phyloP scores from a whole-genome alignment of 2,797 vertebrate genomes.

The Falco rusticolus region DNA sequence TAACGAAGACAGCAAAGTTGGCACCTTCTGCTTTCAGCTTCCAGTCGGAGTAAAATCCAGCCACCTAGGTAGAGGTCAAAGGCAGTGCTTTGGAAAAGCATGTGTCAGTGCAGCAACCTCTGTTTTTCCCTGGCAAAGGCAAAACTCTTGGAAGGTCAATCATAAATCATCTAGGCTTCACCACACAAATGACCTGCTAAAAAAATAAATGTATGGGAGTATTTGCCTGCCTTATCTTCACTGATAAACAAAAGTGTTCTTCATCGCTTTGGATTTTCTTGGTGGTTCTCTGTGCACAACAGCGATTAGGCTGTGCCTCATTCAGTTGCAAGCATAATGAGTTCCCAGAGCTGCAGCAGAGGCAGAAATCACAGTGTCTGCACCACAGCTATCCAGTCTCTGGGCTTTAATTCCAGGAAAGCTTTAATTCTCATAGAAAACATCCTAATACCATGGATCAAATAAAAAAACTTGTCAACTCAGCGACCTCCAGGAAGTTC shows the following conservation, averaged over 20 bases:
- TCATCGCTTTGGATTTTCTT: background rate
- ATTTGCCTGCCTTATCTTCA: background rate
- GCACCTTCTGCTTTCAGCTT: background rate
- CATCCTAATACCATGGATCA: background rate
- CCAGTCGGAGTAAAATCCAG: background rate
- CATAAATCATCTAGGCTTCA: background rate
- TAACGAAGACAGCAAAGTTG: background rate
- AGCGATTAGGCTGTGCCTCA: accelerated
- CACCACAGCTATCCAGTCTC: background rate
- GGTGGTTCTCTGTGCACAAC: background rate
- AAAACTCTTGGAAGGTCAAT: background rate
- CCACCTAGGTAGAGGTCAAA: background rate
- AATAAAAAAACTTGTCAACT: background rate
- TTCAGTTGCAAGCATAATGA: background rate
- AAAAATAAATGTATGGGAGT: background rate
- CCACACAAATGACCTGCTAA: background rate
- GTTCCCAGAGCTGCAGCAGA: background rate
- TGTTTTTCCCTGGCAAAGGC: background rate
- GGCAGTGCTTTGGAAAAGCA: background rate
- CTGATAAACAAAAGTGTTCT: background rate
- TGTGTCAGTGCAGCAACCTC: background rate
- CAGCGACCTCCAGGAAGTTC: background rate
- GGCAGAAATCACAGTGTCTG: background rate
- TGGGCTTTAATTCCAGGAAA: background rate
- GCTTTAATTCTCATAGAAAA: background rate